Evolutionary conservation across 2,888 invertebrate species (phyloP).

Genomic region (Tipula lateralis): DNA sequence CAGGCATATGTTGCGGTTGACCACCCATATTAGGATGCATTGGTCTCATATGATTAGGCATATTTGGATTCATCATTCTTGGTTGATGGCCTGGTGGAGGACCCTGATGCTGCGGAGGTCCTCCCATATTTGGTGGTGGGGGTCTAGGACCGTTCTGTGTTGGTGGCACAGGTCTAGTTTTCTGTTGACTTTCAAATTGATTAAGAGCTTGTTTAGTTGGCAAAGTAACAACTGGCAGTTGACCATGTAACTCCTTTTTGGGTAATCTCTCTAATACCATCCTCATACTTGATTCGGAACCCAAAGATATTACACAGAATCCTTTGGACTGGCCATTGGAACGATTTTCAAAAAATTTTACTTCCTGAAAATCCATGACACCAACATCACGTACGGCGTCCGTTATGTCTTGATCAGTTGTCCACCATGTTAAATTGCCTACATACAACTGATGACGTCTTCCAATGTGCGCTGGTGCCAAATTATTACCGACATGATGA

Average conservation of each 20-base stretch:
- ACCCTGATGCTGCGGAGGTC: constrained; percentile 52
- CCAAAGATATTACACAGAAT: constrained; percentile 92
- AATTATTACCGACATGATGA: constrained; percentile 64
- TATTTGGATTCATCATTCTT: constrained; percentile 57
- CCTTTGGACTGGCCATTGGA: constrained; percentile 98
- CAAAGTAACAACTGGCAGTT: constrained; percentile 88
- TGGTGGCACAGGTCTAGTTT: constrained; percentile 79
- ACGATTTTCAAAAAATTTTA: constrained; percentile 98
- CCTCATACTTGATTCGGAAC: constrained; percentile 85
- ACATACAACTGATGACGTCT: constrained; percentile 90
- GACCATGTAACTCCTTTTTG: constrained; percentile 94
- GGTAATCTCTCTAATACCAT: constrained; percentile 88
- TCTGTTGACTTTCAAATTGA: constrained; percentile 88
- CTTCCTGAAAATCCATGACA: constrained; percentile 90
- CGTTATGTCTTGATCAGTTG: constrained; percentile 92
- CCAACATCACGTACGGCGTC: constrained; percentile 85
- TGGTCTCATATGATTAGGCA: constrained; percentile 56
- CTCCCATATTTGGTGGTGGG: constrained; percentile 44
- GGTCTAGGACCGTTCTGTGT: constrained; percentile 53
- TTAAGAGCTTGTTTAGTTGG: constrained; percentile 85
- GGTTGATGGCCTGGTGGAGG: constrained; percentile 51
- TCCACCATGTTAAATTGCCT: constrained; percentile 99
- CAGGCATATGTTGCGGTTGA: constrained; percentile 54
- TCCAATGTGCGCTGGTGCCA: constrained; percentile 63
- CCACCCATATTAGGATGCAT: constrained; percentile 51